Percentiles rank a stretch among this genome's conserved stretches.
Conservation (phyloP, 2,888 invertebrate genomes). For the Patella pellucida region DNA sequence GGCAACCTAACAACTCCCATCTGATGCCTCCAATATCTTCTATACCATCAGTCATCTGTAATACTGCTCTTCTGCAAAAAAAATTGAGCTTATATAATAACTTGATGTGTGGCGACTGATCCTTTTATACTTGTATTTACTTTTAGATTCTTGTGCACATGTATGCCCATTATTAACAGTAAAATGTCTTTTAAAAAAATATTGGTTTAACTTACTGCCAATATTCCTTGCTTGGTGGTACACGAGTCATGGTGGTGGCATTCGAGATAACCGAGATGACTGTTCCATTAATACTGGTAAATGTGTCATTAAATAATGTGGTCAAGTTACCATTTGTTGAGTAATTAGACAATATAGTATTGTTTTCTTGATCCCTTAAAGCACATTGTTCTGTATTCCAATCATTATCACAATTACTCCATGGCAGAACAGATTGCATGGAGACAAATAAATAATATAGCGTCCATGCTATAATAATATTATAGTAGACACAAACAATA, state of each 20-base stretch:
- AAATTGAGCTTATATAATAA: no score
- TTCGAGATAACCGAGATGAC: no score
- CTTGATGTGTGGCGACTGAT: no score
- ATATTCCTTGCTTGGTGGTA: constrained; percentile 44
- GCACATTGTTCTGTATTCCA: constrained; percentile 60
- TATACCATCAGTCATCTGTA: constrained; percentile 51
- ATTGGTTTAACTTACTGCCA: constrained; percentile 43
- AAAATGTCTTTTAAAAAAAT: no score
- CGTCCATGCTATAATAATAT: constrained; percentile 70
- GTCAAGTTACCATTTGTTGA: neutral
- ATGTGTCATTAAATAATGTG: neutral
- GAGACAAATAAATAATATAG: constrained; percentile 66
- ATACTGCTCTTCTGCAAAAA: constrained; percentile 43
- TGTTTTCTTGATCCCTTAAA: neutral
- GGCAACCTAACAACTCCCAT: constrained; percentile 51
- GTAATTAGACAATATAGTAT: neutral
- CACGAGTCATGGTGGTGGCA: constrained; percentile 3
- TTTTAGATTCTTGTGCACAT: no score
- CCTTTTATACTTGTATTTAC: no score
- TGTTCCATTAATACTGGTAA: neutral
- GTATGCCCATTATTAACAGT: no score
- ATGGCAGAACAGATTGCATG: constrained; percentile 60
- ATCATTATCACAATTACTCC: constrained; percentile 62
- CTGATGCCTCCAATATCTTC: constrained; percentile 49
- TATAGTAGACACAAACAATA: constrained; percentile 69